phyloP scores from a whole-genome alignment of 2,888 invertebrate species.

The Brachyptera putata region DNA sequence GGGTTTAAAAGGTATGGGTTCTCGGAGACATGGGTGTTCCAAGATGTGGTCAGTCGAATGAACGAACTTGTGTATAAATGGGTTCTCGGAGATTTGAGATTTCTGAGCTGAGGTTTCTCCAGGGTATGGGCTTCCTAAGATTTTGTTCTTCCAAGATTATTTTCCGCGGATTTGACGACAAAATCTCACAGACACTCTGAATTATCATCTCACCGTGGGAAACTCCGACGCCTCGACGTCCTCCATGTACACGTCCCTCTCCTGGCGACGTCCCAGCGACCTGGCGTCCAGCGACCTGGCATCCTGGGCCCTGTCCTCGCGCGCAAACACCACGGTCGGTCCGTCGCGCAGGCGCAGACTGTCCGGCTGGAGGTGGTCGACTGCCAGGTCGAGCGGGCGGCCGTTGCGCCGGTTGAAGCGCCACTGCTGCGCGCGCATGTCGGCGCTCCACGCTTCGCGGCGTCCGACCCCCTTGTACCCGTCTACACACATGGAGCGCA shows the following conservation, averaged over 20 bases:
- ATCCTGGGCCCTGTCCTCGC: conserved; percentile 45
- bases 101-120: too few species aligned
- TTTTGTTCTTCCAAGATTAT: too few species aligned
- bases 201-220: conserved; percentile 2
- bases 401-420: conserved; percentile 65
- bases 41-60: too few species aligned
- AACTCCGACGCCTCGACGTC: conserved; percentile 51
- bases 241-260: conserved; percentile 56
- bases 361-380: neutral
- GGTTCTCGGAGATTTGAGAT: too few species aligned
- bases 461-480: conserved; percentile 41
- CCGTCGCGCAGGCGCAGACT: conserved; percentile 47
- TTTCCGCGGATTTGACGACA: too few species aligned
- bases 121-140: too few species aligned
- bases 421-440: conserved; percentile 58
- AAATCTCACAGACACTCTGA: neutral
- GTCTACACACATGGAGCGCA: too few species aligned
- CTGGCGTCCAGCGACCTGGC: neutral
- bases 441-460: conserved; percentile 85
- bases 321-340: conserved; percentile 42
- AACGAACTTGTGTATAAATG: too few species aligned
- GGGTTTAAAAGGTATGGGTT: too few species aligned
- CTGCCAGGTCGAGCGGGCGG: conserved; percentile 16
- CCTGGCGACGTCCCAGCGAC: conserved; percentile 41
- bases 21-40: too few species aligned